Evolutionary conservation across 2,888 invertebrate species (phyloP).

Genomic region (Agrotis ipsilon): DNA sequence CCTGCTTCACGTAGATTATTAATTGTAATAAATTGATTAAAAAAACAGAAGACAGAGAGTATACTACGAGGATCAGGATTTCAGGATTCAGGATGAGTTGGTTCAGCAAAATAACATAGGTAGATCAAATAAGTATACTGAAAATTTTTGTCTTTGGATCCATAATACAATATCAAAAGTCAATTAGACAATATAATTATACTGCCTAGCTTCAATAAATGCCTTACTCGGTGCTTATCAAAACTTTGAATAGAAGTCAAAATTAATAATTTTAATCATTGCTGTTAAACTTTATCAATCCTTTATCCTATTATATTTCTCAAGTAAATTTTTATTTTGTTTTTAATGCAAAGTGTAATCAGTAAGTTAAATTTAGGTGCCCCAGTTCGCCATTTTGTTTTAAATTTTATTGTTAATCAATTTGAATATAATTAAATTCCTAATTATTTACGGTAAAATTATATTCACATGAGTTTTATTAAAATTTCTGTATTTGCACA

Average conservation of each 20-base stretch:
- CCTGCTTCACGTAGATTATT: constrained; percentile 44
- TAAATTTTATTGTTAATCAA: constrained; percentile 39
- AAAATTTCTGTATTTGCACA: constrained; percentile 68
- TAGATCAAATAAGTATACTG: not conserved
- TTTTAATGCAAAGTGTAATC: constrained; percentile 40
- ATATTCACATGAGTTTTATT: constrained; percentile 59
- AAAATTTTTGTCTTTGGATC: not conserved
- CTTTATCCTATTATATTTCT: constrained; percentile 29
- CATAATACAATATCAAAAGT: not conserved
- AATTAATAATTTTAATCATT: constrained; percentile 34
- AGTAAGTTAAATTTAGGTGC: constrained; percentile 47
- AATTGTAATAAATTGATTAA: constrained; percentile 4
- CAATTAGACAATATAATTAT: not conserved
- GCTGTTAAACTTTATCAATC: constrained; percentile 40
- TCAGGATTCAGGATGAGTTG: no score
- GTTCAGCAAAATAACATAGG: not conserved
- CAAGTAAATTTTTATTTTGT: constrained; percentile 23
- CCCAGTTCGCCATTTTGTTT: constrained; percentile 50
- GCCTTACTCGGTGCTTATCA: constrained; percentile 52
- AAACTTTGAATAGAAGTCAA: constrained; percentile 54
- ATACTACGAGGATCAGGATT: not conserved
- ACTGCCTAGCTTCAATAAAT: constrained; percentile 1
- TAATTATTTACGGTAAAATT: constrained; percentile 42
- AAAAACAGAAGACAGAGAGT: not conserved
- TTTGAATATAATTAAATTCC: constrained; percentile 47